phyloP scores from a whole-genome alignment of 2,797 vertebrate species.

The Myoxocephalus aenaeus region DNA sequence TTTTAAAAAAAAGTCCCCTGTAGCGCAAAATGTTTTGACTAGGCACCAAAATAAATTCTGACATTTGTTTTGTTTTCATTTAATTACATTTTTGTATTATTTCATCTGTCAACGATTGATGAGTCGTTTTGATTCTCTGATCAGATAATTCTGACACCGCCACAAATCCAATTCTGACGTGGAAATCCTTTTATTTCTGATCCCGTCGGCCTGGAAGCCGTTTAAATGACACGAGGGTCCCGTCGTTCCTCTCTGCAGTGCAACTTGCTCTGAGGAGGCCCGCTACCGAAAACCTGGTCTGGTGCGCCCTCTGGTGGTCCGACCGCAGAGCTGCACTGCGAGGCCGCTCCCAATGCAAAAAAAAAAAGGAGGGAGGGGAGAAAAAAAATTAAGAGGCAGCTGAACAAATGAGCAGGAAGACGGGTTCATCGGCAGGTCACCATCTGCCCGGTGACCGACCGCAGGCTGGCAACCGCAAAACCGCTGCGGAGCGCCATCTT shows the following conservation, averaged over 20 bases:
- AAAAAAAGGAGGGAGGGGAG: slow-evolving; percentile 33
- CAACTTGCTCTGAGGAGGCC: neutral
- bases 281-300: slow-evolving; percentile 80
- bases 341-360: slow-evolving; percentile 52
- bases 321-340: fast-evolving
- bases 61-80: neutral
- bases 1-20: fast-evolving
- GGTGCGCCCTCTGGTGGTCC: slow-evolving; percentile 84
- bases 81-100: neutral
- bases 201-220: neutral
- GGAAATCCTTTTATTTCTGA: neutral
- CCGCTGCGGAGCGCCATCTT: slow-evolving; percentile 84
- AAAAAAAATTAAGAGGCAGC: slow-evolving; percentile 88
- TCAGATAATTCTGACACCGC: neutral
- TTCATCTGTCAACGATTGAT: neutral
- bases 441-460: slow-evolving; percentile 89
- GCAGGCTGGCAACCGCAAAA: slow-evolving; percentile 86
- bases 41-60: neutral
- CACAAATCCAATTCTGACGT: too few relatives aligned
- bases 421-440: slow-evolving; percentile 93
- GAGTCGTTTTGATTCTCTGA: neutral
- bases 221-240: too few relatives aligned
- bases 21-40: neutral
- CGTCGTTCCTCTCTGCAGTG: slow-evolving; percentile 2
- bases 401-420: slow-evolving; percentile 92